Conservation (phyloP, 2,797 vertebrate genomes). For the Muscicapa comitata region DNA sequence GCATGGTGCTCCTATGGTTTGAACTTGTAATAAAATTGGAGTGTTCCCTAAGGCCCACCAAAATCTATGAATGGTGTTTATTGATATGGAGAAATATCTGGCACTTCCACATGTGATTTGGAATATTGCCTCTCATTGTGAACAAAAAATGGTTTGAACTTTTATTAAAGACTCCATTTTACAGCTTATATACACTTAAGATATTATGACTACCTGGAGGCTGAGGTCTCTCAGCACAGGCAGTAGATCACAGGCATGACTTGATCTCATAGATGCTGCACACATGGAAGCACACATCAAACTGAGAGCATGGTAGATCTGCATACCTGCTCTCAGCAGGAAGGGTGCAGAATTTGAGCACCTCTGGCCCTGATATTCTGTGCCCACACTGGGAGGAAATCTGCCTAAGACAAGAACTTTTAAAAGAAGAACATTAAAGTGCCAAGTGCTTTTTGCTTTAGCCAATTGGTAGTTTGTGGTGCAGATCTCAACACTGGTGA, state of each 20-base stretch:
- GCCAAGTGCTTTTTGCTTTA: neutral
- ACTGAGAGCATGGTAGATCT: neutral
- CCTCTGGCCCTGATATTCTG: neutral
- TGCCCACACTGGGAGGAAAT: neutral
- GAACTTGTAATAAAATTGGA: neutral
- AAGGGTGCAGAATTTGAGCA: neutral
- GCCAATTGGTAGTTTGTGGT: neutral
- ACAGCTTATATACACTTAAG: neutral
- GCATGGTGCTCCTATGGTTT: neutral
- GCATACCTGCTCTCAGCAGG: neutral
- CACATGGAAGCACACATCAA: rapidly evolving
- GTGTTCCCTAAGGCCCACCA: neutral
- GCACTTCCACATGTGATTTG: neutral
- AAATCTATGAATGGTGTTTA: neutral
- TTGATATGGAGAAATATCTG: neutral
- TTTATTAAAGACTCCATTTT: neutral
- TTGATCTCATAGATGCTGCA: neutral
- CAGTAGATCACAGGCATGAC: neutral
- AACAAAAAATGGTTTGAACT: neutral
- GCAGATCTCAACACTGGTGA: neutral
- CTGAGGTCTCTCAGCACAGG: neutral
- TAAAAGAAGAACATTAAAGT: neutral
- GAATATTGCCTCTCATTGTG: neutral
- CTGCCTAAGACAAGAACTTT: neutral
- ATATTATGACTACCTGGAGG: neutral